Conservation (phyloP, 2,113 vertebrate genomes). For the Romanogobio albipinnatus region DNA sequence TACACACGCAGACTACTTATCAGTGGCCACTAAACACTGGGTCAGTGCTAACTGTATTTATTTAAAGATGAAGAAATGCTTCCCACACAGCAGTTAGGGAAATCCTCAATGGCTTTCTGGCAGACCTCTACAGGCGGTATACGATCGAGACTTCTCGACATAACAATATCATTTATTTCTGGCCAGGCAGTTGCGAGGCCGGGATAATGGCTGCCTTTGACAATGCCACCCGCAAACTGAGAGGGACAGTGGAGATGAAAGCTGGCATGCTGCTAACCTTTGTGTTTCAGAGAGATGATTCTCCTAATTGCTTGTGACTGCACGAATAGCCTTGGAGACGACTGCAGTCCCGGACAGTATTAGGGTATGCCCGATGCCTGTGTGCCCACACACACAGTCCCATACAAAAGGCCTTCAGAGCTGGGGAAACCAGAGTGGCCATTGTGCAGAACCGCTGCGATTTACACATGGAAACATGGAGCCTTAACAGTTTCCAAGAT, state of each 20-base stretch:
- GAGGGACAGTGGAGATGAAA: constrained; percentile 48
- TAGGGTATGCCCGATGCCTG: constrained; percentile 19
- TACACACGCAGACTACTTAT: constrained; percentile 72
- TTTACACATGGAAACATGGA: constrained; percentile 22
- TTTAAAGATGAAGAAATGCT: constrained; percentile 88
- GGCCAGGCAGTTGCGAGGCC: not conserved
- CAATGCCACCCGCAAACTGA: constrained; percentile 49
- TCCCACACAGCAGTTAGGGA: constrained; percentile 84
- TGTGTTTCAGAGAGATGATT: constrained; percentile 42
- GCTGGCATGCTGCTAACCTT: constrained; percentile 49
- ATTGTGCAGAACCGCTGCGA: constrained; percentile 1
- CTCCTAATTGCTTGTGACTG: constrained; percentile 52
- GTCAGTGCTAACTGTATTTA: constrained; percentile 90
- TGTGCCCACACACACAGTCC: constrained; percentile 48
- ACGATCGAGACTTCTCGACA: constrained; percentile 28
- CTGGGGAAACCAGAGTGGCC: not conserved
- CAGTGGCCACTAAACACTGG: constrained; percentile 76
- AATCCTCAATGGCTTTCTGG: constrained; percentile 83
- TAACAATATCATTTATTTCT: constrained; percentile 56
- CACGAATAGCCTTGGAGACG: constrained; percentile 43
- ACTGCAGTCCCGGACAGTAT: constrained; percentile 27
- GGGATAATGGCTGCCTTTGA: constrained; percentile 55
- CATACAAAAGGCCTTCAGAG: constrained; percentile 47
- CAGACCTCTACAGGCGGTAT: constrained; percentile 56
- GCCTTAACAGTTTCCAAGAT: not conserved